Evolutionary conservation across 1,140 invertebrate species (phyloP).

Genomic region (Bradynema listronoti): DNA sequence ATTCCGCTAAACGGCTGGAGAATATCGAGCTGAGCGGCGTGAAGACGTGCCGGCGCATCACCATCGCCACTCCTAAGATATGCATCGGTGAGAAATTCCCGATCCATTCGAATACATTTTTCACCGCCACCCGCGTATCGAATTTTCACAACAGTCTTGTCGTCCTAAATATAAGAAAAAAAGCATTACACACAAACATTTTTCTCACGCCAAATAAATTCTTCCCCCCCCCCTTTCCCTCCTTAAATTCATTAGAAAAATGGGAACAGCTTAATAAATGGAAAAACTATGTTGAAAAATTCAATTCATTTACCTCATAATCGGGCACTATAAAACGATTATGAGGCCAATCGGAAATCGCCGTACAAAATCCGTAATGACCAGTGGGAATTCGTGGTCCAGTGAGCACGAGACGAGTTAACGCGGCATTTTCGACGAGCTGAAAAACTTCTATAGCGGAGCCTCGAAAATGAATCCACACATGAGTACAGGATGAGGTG

Average conservation of each 20-base stretch:
- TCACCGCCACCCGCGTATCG: slow-evolving; percentile 4
- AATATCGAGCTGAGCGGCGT: neutral
- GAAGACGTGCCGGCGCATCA: neutral
- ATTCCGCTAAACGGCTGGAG: slow-evolving; percentile 6
- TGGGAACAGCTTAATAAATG: too few relatives aligned
- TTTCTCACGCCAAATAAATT: too few relatives aligned
- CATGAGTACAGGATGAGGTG: too few relatives aligned
- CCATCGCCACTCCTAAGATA: neutral
- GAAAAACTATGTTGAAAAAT: too few relatives aligned
- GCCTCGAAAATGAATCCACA: slow-evolving; percentile 9
- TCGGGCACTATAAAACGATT: neutral
- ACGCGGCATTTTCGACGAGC: neutral
- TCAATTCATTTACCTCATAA: neutral
- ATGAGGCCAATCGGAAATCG: neutral
- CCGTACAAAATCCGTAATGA: slow-evolving; percentile 1
- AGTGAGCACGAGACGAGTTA: neutral
- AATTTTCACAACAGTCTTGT: neutral
- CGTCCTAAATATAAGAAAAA: slow-evolving; percentile 5
- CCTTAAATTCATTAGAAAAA: too few relatives aligned
- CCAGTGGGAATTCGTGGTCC: neutral
- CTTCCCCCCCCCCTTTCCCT: too few relatives aligned
- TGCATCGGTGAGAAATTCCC: slow-evolving; percentile 1
- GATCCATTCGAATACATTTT: slow-evolving; percentile 1
- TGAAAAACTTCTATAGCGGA: slow-evolving; percentile 3
- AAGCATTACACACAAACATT: too few relatives aligned